These are phyloP conservation scores for Anabas testudineus DNA, from an alignment of 2,797 vertebrate genomes.

Conservation along the genomic window DNA sequence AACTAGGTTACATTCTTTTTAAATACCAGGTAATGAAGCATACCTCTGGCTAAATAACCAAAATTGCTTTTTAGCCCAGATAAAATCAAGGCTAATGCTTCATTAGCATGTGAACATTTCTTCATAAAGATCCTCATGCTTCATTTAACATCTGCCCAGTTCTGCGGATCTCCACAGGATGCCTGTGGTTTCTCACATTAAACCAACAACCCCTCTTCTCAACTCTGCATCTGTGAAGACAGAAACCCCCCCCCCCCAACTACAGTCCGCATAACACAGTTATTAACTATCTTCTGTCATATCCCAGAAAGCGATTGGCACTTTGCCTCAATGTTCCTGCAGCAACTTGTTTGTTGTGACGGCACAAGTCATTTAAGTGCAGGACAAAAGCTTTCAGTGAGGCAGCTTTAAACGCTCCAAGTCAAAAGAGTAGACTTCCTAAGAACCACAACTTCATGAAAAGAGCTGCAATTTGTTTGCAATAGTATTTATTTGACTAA, in stretches of 20 bases:
- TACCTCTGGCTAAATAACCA: slow-evolving; percentile 4
- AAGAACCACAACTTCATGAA: no score
- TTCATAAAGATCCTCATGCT: slow-evolving; percentile 32
- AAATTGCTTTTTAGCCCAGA: slow-evolving; percentile 15
- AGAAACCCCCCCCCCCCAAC: neutral
- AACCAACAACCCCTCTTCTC: slow-evolving; percentile 2
- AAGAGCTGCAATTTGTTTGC: no score
- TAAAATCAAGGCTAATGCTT: slow-evolving; percentile 11
- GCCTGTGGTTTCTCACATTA: slow-evolving; percentile 13
- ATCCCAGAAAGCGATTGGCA: neutral
- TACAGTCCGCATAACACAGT: neutral
- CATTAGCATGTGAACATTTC: slow-evolving; percentile 31
- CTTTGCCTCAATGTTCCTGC: neutral
- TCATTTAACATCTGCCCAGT: slow-evolving; percentile 38
- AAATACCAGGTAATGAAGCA: slow-evolving; percentile 23
- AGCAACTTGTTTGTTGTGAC: no score
- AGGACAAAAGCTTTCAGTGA: no score
- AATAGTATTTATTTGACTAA: no score
- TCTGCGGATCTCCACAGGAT: slow-evolving; percentile 22
- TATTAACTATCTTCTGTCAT: neutral
- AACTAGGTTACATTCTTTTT: neutral
- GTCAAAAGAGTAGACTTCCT: neutral
- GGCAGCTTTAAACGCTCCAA: no score
- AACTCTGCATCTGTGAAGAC: neutral
- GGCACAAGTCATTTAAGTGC: no score